phyloP scores from a whole-genome alignment of 2,888 invertebrate genomes.

The Lacanobia wlatinum region DNA sequence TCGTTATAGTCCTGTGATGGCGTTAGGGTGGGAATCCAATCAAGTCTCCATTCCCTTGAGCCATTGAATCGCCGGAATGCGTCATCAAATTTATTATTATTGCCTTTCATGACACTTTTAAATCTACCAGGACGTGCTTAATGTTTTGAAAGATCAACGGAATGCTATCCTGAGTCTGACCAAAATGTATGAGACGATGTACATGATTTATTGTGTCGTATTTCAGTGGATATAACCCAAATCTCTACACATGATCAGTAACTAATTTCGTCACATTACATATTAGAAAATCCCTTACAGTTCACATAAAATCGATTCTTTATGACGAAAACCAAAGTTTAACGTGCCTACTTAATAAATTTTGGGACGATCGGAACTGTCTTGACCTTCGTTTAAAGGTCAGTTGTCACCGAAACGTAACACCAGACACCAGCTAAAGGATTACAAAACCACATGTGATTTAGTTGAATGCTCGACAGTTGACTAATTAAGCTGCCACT shows the following conservation, averaged over 20 bases:
- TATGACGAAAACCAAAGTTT: neutral
- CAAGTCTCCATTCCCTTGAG: slow-evolving; percentile 69
- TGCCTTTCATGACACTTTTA: slow-evolving; percentile 56
- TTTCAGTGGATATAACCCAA: no score
- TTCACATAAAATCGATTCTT: slow-evolving; percentile 11
- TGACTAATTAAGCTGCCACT: slow-evolving; percentile 37
- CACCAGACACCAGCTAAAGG: slow-evolving; percentile 19
- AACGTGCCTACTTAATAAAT: slow-evolving; percentile 7
- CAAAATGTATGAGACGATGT: neutral
- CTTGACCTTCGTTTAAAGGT: slow-evolving; percentile 49
- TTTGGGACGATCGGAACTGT: slow-evolving; percentile 21
- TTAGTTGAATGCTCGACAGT: slow-evolving; percentile 31
- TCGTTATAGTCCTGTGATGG: slow-evolving; percentile 44
- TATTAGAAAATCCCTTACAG: neutral
- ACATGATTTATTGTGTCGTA: neutral
- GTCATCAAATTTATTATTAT: slow-evolving; percentile 66
- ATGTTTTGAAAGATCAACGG: slow-evolving; percentile 39
- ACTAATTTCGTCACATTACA: neutral
- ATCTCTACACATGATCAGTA: neutral
- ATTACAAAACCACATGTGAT: slow-evolving; percentile 49
- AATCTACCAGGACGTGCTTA: slow-evolving; percentile 49
- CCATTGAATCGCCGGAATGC: slow-evolving; percentile 54
- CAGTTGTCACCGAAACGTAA: slow-evolving; percentile 41
- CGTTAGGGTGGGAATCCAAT: slow-evolving; percentile 73
- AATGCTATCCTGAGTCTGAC: neutral